phyloP scores from a whole-genome alignment of 2,888 invertebrate genomes.

The Standfussiana lucernea region DNA sequence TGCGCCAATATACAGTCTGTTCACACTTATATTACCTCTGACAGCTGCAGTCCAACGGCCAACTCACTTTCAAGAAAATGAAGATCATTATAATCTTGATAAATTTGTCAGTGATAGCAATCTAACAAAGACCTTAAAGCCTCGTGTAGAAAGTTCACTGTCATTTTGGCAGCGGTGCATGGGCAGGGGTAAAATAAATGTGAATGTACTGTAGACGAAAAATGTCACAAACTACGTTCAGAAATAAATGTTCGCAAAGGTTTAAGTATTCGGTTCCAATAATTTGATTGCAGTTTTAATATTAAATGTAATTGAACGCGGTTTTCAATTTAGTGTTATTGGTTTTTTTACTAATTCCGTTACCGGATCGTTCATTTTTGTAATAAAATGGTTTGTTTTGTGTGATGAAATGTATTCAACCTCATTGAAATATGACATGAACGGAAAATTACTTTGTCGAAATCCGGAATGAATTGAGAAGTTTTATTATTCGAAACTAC shows the following conservation, averaged over 20 bases:
- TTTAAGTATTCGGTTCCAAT: slow-evolving; percentile 23
- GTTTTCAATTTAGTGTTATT: slow-evolving; percentile 34
- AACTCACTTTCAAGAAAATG: neutral
- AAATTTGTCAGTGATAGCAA: neutral
- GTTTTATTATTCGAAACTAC: neutral
- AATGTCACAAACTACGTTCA: neutral
- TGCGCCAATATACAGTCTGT: neutral
- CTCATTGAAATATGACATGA: neutral
- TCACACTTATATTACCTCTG: neutral
- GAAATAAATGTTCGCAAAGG: neutral
- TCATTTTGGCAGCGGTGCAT: neutral
- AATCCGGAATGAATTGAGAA: neutral
- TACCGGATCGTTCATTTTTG: neutral
- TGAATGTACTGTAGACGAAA: neutral
- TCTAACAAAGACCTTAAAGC: neutral
- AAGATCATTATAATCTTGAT: neutral
- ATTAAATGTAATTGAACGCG: slow-evolving; percentile 37
- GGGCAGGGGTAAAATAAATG: neutral
- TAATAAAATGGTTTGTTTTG: slow-evolving; percentile 4
- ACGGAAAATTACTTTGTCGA: neutral
- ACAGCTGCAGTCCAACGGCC: neutral
- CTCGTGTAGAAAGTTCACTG: neutral
- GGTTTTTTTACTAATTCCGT: slow-evolving; percentile 6
- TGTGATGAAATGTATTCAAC: slow-evolving; percentile 2
- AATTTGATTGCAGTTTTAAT: slow-evolving; percentile 44